These are phyloP conservation scores for Bellardia bayeri DNA, from an alignment of 2,888 invertebrate genomes.

Conservation along the genomic window DNA sequence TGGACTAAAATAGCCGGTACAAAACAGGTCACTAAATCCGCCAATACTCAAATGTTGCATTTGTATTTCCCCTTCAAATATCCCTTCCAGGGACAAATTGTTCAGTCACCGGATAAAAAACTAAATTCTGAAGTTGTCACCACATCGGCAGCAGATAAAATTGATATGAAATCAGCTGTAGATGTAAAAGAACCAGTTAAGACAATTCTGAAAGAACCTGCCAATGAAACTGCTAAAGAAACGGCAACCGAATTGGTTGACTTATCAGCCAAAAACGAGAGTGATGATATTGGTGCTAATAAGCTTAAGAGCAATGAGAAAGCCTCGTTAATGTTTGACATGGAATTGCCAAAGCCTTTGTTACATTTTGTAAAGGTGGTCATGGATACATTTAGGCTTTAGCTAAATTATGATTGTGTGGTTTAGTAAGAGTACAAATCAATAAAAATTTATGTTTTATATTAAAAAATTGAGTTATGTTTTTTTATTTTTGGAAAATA, in stretches of 20 bases:
- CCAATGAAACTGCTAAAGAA: background rate
- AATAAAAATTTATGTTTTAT: background rate
- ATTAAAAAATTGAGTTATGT: background rate
- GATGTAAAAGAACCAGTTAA: background rate
- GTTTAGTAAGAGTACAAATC: background rate
- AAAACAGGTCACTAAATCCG: background rate
- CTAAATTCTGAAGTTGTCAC: background rate
- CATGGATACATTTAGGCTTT: conserved; percentile 33
- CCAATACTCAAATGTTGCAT: conserved; percentile 45
- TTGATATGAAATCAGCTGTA: background rate
- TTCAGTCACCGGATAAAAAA: background rate
- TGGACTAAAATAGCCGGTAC: background rate
- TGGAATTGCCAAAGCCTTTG: conserved; percentile 51
- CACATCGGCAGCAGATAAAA: background rate
- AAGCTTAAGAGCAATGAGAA: conserved; percentile 24
- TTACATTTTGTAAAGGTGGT: conserved; percentile 29
- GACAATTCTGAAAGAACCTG: background rate
- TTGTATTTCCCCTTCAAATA: conserved; percentile 52
- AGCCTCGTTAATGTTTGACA: conserved; percentile 28
- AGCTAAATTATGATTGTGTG: background rate
- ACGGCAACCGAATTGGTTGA: no score
- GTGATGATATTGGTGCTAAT: background rate
- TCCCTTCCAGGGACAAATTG: conserved; percentile 43
- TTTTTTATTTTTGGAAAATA: background rate
- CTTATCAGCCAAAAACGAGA: background rate